phyloP scores from a whole-genome alignment of 2,113 vertebrate genomes.

The Bagarius yarrelli region DNA sequence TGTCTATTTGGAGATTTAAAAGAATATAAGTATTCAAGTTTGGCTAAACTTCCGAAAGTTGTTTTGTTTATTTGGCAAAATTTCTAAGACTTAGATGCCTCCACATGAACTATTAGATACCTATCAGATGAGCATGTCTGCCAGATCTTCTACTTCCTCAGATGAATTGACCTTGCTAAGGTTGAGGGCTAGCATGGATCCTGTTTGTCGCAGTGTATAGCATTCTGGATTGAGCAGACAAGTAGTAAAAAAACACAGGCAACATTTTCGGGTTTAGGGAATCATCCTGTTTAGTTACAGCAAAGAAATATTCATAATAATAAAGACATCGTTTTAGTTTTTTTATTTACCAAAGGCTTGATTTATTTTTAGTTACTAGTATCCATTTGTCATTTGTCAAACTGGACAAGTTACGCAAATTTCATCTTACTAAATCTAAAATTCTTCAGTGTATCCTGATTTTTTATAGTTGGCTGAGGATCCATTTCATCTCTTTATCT shows the following conservation, averaged over 20 bases:
- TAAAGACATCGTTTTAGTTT: too few species aligned
- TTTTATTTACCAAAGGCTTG: too few species aligned
- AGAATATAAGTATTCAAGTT: slow-evolving; percentile 13
- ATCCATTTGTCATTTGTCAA: neutral
- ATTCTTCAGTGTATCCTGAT: neutral
- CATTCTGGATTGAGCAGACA: neutral
- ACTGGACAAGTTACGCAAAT: neutral
- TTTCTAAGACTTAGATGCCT: slow-evolving; percentile 30
- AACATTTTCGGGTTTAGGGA: neutral
- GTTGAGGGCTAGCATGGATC: slow-evolving; percentile 11
- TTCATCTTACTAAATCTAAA: neutral
- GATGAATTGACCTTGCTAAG: slow-evolving; percentile 29
- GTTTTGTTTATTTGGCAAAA: slow-evolving; percentile 24
- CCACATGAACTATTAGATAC: neutral
- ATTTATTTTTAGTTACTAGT: neutral
- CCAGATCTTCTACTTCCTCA: slow-evolving; percentile 29
- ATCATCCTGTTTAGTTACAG: too few species aligned
- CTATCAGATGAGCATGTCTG: slow-evolving; percentile 46
- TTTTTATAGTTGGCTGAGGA: neutral
- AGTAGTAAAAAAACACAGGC: neutral
- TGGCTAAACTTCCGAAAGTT: neutral
- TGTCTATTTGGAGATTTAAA: neutral
- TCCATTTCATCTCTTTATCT: slow-evolving; percentile 3
- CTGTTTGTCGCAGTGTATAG: neutral
- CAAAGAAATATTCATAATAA: neutral